These are phyloP conservation scores for Engraulis encrasicolus DNA, from an alignment of 2,113 vertebrate genomes.

Conservation along the genomic window DNA sequence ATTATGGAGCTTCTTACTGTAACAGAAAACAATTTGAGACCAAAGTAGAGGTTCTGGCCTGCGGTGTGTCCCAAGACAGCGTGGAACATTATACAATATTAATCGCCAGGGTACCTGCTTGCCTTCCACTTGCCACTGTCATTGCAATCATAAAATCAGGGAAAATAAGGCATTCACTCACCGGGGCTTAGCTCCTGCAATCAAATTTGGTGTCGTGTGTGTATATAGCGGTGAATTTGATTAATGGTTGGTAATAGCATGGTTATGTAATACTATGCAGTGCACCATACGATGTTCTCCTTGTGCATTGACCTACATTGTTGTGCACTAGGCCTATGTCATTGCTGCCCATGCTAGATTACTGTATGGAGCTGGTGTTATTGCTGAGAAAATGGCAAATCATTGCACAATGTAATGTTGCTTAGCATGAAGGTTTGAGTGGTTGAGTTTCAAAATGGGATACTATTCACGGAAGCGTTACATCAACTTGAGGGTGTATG, in stretches of 20 bases:
- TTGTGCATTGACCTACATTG: neutral
- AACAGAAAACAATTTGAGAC: neutral
- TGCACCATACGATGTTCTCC: neutral
- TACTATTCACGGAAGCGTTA: too few species aligned
- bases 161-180: neutral
- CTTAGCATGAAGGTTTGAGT: neutral
- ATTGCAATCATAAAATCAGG: neutral
- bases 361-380: neutral
- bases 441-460: neutral
- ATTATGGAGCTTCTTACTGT: neutral
- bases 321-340: neutral
- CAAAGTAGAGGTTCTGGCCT: slow-evolving; percentile 1
- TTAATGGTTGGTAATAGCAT: neutral
- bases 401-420: neutral
- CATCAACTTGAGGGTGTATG: neutral
- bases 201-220: neutral
- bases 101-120: neutral
- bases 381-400: neutral
- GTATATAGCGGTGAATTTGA: neutral
- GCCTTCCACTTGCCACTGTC: neutral
- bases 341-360: neutral
- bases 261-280: neutral
- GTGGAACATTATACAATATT: neutral
- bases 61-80: neutral
- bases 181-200: too few species aligned